Evolutionary conservation across 2,113 vertebrate species (phyloP).

Genomic region (Geococcyx californianus): DNA sequence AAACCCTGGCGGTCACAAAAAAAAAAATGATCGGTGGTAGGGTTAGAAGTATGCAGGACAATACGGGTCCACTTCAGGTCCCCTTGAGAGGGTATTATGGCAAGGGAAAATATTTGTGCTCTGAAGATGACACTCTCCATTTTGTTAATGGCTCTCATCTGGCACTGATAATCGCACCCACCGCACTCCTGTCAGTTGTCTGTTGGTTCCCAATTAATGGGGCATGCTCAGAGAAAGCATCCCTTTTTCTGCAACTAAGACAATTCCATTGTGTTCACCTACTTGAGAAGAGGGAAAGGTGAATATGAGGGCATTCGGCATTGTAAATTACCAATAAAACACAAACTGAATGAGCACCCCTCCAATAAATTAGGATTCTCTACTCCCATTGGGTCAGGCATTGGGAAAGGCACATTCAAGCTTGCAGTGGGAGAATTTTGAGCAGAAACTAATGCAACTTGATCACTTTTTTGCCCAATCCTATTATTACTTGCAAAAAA

Average conservation of each 20-base stretch:
- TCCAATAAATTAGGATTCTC: constrained; percentile 64
- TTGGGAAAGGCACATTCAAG: not conserved
- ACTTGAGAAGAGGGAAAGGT: constrained; percentile 77
- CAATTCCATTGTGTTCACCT: constrained; percentile 77
- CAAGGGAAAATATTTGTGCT: constrained; percentile 82
- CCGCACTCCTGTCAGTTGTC: constrained; percentile 71
- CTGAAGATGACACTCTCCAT: constrained; percentile 84
- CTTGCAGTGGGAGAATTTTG: not conserved
- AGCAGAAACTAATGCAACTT: not conserved
- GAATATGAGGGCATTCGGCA: constrained; percentile 71
- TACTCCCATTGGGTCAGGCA: not conserved
- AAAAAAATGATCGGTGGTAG: not conserved
- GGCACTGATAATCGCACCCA: constrained; percentile 59
- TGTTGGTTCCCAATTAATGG: constrained; percentile 66
- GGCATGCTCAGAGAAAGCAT: constrained; percentile 62
- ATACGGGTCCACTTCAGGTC: constrained; percentile 81
- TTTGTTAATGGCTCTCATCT: constrained; percentile 79
- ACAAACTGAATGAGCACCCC: constrained; percentile 52
- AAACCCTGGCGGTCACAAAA: not conserved
- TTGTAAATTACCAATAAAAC: constrained; percentile 76
- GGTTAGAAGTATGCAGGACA: constrained; percentile 62
- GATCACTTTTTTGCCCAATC: not conserved
- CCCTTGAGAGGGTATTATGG: constrained; percentile 86
- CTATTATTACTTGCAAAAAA: not conserved
- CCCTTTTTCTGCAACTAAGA: constrained; percentile 63